These are phyloP conservation scores for Lagocephalus sceleratus DNA, from an alignment of 2,797 vertebrate genomes.

Conservation along the genomic window DNA sequence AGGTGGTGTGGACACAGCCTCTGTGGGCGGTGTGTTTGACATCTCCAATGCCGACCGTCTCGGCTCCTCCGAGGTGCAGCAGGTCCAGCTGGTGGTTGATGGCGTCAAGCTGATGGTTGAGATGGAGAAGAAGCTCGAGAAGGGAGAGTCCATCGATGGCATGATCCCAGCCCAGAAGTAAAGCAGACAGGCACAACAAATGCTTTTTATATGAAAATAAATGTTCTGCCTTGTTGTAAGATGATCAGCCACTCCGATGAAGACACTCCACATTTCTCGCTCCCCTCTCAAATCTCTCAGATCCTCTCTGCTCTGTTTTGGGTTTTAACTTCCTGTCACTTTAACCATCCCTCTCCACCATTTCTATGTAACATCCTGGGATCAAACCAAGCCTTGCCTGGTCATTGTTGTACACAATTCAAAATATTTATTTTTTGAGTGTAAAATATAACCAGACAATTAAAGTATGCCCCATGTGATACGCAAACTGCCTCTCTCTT, in stretches of 20 bases:
- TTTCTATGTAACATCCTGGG: slow-evolving; percentile 80
- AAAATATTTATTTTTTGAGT: slow-evolving; percentile 64
- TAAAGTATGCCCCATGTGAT: slow-evolving; percentile 76
- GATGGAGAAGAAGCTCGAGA: slow-evolving; percentile 98
- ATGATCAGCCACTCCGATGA: slow-evolving; percentile 43
- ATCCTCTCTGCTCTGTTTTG: slow-evolving; percentile 13
- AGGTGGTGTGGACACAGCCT: slow-evolving; percentile 95
- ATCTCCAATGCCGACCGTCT: slow-evolving; percentile 95
- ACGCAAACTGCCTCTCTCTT: slow-evolving; percentile 48
- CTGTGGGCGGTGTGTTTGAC: slow-evolving; percentile 90
- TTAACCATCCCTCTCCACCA: slow-evolving; percentile 34
- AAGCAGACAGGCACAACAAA: slow-evolving; percentile 64
- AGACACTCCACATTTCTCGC: slow-evolving; percentile 52
- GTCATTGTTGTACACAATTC: slow-evolving; percentile 51
- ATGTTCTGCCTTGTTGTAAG: slow-evolving; percentile 48
- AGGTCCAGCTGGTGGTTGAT: slow-evolving; percentile 96
- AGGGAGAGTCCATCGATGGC: slow-evolving; percentile 88
- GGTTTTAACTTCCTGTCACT: slow-evolving; percentile 22
- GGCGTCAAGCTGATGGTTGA: slow-evolving; percentile 96
- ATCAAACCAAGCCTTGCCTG: slow-evolving; percentile 73
- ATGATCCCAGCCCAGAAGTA: slow-evolving; percentile 95
- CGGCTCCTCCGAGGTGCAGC: slow-evolving; percentile 91
- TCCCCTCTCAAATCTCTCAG: slow-evolving; percentile 29
- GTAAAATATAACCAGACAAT: slow-evolving; percentile 72
- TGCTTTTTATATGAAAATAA: slow-evolving; percentile 56